phyloP scores from a whole-genome alignment of 2,113 vertebrate species.

The Bubo blakistoni region DNA sequence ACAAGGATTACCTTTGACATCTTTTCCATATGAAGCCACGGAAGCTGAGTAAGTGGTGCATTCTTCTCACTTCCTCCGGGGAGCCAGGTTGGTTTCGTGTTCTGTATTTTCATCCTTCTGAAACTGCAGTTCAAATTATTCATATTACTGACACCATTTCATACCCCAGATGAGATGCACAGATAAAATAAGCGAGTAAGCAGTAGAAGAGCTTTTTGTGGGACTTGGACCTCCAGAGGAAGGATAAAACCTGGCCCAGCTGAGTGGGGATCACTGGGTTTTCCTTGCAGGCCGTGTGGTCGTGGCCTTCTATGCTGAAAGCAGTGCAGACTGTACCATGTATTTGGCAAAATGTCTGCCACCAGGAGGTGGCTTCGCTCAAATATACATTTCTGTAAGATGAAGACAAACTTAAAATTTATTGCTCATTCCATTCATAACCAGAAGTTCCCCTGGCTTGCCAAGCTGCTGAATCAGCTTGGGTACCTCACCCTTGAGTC shows the following conservation, averaged over 20 bases:
- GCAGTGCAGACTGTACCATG: not conserved
- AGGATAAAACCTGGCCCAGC: not conserved
- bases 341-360: not conserved
- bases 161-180: not conserved
- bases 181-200: not conserved
- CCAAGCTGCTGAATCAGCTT: conserved; percentile 54
- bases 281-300: not conserved
- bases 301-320: not conserved
- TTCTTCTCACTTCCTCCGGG: not conserved
- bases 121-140: not conserved
- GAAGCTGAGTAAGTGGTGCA: not conserved
- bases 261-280: not conserved
- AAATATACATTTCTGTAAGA: not conserved
- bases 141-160: not conserved
- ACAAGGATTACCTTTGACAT: not conserved
- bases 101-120: not conserved
- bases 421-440: conserved; percentile 31
- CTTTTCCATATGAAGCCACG: not conserved
- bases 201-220: not conserved
- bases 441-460: conserved; percentile 21
- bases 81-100: not conserved
- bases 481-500: conserved; percentile 56
- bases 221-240: not conserved
- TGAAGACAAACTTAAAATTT: conserved; percentile 4
- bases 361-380: conserved; percentile 15